Conservation (phyloP, 2,797 vertebrate species). For the Philypnodon macrostomus region DNA sequence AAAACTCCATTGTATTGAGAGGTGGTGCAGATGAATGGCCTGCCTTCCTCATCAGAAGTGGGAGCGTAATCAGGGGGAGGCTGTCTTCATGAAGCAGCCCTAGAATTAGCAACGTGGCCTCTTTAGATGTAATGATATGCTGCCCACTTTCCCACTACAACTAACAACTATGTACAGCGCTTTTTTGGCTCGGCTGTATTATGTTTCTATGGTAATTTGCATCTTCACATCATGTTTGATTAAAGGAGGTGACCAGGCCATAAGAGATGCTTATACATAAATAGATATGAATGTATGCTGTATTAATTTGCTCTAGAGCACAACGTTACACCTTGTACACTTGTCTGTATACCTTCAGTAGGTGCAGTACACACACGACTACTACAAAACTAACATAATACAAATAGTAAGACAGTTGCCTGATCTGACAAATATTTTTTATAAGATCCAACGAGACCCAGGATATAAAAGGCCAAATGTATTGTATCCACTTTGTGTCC, state of each 20-base stretch:
- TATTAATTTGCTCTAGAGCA: no score
- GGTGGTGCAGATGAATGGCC: conserved; percentile 47
- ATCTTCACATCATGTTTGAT: conserved; percentile 34
- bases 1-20: conserved; percentile 36
- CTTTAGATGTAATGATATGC: conserved; percentile 67
- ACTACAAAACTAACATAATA: no score
- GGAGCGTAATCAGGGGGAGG: conserved; percentile 67
- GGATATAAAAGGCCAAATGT: no score
- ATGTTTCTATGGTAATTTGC: conserved; percentile 33
- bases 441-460: no score
- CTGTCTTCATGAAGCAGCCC: conserved; percentile 62
- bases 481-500: no score
- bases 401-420: no score
- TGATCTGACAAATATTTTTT: no score
- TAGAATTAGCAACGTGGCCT: conserved; percentile 69
- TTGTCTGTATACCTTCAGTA: no score
- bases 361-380: no score
- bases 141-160: conserved; percentile 49
- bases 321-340: no score
- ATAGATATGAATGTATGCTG: neutral
- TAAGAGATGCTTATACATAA: conserved; percentile 1
- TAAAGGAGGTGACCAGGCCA: conserved; percentile 37
- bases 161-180: conserved; percentile 43
- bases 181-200: conserved; percentile 34
- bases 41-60: conserved; percentile 60